These are phyloP conservation scores for Anorthoa munda DNA, from an alignment of 2,888 invertebrate species.

Conservation along the genomic window DNA sequence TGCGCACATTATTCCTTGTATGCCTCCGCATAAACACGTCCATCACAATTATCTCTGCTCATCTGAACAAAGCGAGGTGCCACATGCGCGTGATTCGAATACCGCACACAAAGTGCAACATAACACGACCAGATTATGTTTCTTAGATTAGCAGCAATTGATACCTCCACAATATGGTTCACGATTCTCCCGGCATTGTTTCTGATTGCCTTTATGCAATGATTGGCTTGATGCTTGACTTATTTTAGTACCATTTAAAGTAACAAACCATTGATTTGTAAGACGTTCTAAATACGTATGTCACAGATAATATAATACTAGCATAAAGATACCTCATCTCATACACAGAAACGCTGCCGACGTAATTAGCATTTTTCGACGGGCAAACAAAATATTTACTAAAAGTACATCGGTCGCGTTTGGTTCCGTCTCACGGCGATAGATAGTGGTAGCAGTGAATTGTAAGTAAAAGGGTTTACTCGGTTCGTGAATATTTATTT, in stretches of 20 bases:
- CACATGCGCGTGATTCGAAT: background rate
- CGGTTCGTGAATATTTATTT: too few species aligned
- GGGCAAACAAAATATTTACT: too few species aligned
- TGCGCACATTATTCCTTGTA: background rate
- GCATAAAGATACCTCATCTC: too few species aligned
- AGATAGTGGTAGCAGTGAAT: too few species aligned
- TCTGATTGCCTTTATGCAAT: constrained; percentile 23
- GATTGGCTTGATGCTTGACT: constrained; percentile 20
- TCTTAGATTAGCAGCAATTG: constrained; percentile 44
- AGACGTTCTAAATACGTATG: background rate
- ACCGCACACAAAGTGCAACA: background rate
- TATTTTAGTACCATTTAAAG: background rate
- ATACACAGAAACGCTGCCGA: background rate
- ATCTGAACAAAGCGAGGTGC: constrained; percentile 11
- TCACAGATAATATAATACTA: too few species aligned
- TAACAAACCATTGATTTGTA: constrained; percentile 23
- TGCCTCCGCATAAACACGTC: constrained; percentile 3
- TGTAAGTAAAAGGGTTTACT: too few species aligned
- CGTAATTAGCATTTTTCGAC: background rate
- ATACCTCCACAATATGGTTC: constrained; percentile 32
- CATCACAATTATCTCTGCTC: constrained; percentile 21
- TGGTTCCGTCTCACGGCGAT: too few species aligned
- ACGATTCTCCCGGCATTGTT: constrained; percentile 40
- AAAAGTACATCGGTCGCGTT: too few species aligned
- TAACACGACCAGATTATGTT: constrained; percentile 21